phyloP scores from a whole-genome alignment of 2,888 invertebrate genomes.

The Ectobius pallidus region DNA sequence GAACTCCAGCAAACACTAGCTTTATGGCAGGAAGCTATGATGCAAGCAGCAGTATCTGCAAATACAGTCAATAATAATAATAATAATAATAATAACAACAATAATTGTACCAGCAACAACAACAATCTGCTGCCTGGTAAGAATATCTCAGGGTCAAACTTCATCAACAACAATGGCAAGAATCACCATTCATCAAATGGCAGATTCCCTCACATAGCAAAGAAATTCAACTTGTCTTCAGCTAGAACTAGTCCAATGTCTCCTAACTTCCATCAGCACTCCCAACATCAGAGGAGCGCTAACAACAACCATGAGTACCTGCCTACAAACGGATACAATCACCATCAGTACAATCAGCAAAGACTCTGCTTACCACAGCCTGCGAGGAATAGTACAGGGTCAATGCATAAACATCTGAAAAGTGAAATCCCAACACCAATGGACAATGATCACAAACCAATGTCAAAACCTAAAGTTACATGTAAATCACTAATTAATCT shows the following conservation, averaged over 20 bases:
- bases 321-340: constrained; percentile 23
- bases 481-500: constrained; percentile 66
- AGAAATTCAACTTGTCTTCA: constrained; percentile 49
- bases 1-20: constrained; percentile 66
- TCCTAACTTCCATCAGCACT: constrained; percentile 52
- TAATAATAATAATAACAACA: constrained; percentile 18
- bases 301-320: constrained; percentile 37
- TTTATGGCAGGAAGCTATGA: constrained; percentile 74
- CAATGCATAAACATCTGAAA: constrained; percentile 25
- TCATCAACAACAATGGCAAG: constrained; percentile 30
- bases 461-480: constrained; percentile 37
- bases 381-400: constrained; percentile 2
- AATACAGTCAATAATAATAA: constrained; percentile 9
- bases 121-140: constrained; percentile 51
- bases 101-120: constrained; percentile 33
- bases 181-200: constrained; percentile 48
- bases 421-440: constrained; percentile 51
- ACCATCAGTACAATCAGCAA: constrained; percentile 24
- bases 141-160: constrained; percentile 50
- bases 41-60: constrained; percentile 55
- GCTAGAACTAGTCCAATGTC: constrained; percentile 61
- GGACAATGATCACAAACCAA: constrained; percentile 47
- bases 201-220: constrained; percentile 18
- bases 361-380: constrained; percentile 49
- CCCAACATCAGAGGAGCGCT: constrained; percentile 26